These are phyloP conservation scores for Macaria liturata DNA, from an alignment of 2,888 invertebrate genomes.

Conservation along the genomic window DNA sequence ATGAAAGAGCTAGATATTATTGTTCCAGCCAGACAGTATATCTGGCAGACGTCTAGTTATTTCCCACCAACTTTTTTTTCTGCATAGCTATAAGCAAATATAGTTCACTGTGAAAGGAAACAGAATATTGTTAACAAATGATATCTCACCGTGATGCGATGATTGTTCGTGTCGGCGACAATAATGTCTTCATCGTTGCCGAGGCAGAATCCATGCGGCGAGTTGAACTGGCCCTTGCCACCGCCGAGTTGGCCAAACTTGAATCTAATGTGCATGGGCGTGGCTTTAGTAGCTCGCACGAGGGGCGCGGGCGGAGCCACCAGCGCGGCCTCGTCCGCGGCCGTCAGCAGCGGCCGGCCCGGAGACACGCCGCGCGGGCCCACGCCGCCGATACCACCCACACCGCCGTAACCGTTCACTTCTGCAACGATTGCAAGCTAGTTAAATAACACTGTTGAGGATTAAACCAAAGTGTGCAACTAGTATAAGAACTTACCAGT, in stretches of 20 bases:
- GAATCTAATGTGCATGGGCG: slow-evolving; percentile 94
- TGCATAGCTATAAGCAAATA: too few relatives aligned
- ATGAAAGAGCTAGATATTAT: neutral
- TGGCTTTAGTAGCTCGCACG: slow-evolving; percentile 87
- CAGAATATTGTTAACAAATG: too few relatives aligned
- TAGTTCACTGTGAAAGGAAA: too few relatives aligned
- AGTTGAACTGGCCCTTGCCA: slow-evolving; percentile 97
- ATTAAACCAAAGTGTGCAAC: neutral
- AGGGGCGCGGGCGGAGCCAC: slow-evolving; percentile 79
- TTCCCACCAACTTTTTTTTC: too few relatives aligned
- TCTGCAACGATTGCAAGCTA: slow-evolving; percentile 51
- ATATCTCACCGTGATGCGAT: slow-evolving; percentile 91
- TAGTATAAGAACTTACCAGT: slow-evolving; percentile 76
- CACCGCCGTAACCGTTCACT: slow-evolving; percentile 76
- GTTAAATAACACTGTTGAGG: neutral
- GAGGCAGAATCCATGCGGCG: slow-evolving; percentile 98
- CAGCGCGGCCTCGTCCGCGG: slow-evolving; percentile 72
- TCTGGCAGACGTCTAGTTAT: neutral
- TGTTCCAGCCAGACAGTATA: neutral
- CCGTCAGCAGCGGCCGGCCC: slow-evolving; percentile 68
- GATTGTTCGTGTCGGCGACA: slow-evolving; percentile 98
- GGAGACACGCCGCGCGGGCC: slow-evolving; percentile 82
- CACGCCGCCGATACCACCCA: slow-evolving; percentile 71
- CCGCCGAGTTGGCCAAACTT: slow-evolving; percentile 98
- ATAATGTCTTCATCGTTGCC: slow-evolving; percentile 98